These are phyloP conservation scores for Geotrupes spiniger DNA, from an alignment of 2,888 invertebrate species.

Conservation along the genomic window DNA sequence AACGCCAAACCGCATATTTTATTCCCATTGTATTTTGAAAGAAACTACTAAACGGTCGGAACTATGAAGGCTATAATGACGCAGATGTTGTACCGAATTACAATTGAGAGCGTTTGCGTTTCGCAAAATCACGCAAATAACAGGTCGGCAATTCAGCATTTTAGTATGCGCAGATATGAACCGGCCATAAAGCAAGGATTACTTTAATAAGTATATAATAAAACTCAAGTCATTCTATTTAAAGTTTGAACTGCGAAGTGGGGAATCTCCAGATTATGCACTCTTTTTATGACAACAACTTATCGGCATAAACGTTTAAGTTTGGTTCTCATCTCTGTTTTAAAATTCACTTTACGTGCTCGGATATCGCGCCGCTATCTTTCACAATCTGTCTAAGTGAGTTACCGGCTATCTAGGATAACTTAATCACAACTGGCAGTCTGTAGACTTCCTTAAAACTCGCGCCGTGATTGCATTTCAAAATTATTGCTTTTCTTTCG, in stretches of 20 bases:
- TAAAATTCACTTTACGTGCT: constrained; percentile 10
- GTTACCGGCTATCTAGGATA: constrained; percentile 15
- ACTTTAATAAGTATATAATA: constrained; percentile 28
- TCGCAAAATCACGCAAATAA: constrained; percentile 9
- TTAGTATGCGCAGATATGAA: constrained; percentile 32
- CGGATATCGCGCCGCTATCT: constrained; percentile 12
- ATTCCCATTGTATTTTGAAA: neutral
- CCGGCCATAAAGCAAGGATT: constrained; percentile 26
- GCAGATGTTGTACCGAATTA: too few species aligned
- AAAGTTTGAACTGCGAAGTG: constrained; percentile 17
- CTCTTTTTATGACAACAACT: constrained; percentile 20
- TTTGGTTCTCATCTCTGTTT: constrained; percentile 11
- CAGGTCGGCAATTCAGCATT: constrained; percentile 30
- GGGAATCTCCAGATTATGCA: constrained; percentile 13
- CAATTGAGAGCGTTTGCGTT: neutral
- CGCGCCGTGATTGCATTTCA: constrained; percentile 29
- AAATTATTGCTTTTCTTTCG: constrained; percentile 25
- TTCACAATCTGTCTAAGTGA: constrained; percentile 13
- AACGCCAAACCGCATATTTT: too few species aligned
- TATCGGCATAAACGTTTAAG: constrained; percentile 19
- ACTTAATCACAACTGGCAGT: constrained; percentile 20
- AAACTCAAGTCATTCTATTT: constrained; percentile 24
- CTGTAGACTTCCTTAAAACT: constrained; percentile 27
- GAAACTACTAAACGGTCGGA: neutral
- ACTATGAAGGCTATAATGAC: neutral